Percentiles rank a stretch among this genome's conserved stretches.
These are phyloP conservation scores for Mionectes macconnelli DNA, from an alignment of 2,113 vertebrate genomes.

Conservation along the genomic window DNA sequence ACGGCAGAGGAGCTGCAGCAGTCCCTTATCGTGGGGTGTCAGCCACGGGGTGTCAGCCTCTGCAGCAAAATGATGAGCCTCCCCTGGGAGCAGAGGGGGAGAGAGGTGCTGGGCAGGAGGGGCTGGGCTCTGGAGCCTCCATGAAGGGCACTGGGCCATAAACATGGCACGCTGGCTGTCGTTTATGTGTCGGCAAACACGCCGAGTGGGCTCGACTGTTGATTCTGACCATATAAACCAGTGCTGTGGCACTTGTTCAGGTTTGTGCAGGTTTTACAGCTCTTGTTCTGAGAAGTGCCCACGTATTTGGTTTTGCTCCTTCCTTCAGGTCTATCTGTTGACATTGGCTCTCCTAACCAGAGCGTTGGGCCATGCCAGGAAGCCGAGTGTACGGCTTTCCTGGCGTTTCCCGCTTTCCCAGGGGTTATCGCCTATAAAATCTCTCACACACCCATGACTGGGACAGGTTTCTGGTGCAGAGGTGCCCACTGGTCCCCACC, in stretches of 20 bases:
- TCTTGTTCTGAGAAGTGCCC: slow-evolving; percentile 60
- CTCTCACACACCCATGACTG: background rate
- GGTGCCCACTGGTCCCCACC: background rate
- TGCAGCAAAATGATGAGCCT: background rate
- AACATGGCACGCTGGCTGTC: background rate
- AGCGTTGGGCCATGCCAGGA: slow-evolving; percentile 37
- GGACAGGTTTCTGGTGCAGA: background rate
- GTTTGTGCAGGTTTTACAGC: slow-evolving; percentile 68
- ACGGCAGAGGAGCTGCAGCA: background rate
- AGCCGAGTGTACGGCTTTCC: background rate
- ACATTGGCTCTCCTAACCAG: slow-evolving; percentile 59
- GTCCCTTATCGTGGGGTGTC: background rate
- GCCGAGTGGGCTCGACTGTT: slow-evolving; percentile 28
- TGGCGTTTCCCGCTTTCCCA: background rate
- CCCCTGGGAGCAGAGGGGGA: background rate
- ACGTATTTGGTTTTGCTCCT: slow-evolving; percentile 63
- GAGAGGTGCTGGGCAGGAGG: background rate
- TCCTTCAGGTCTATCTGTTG: slow-evolving; percentile 63
- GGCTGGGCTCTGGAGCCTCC: background rate
- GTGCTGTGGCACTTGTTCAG: slow-evolving; percentile 53
- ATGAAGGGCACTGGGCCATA: background rate
- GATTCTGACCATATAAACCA: slow-evolving; percentile 42
- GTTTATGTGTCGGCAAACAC: slow-evolving; percentile 50
- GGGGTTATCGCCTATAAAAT: background rate
- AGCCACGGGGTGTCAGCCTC: background rate